These are phyloP conservation scores for Agrilus planipennis DNA, from an alignment of 1,140 invertebrate species.

Conservation along the genomic window DNA sequence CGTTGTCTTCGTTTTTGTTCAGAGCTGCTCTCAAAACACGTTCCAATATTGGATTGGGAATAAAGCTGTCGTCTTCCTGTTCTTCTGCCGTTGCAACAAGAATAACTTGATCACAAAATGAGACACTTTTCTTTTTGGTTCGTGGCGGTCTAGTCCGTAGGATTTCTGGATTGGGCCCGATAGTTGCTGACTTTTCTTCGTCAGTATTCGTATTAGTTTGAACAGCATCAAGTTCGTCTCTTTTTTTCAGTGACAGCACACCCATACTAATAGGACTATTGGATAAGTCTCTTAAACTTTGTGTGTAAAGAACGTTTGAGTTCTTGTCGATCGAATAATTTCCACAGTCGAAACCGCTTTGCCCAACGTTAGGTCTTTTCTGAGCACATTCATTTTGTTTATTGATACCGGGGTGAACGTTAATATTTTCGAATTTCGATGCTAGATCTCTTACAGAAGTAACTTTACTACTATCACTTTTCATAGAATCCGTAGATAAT, in stretches of 20 bases:
- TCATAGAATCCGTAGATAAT: not conserved
- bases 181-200: conserved; percentile 40
- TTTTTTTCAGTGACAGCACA: conserved; percentile 17
- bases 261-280: conserved; percentile 14
- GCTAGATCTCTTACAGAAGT: conserved; percentile 66
- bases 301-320: too few relatives aligned
- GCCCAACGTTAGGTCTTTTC: too few relatives aligned
- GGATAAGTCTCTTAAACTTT: not conserved
- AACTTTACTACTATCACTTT: conserved; percentile 26
- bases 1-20: conserved; percentile 48
- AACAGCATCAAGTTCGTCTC: conserved; percentile 18
- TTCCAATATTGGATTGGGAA: conserved; percentile 83
- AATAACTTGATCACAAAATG: conserved; percentile 87
- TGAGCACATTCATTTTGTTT: too few relatives aligned
- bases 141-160: conserved; percentile 36
- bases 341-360: too few relatives aligned
- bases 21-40: conserved; percentile 70
- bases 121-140: conserved; percentile 83
- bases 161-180: conserved; percentile 32
- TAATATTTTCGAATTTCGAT: conserved; percentile 65
- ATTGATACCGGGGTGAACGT: conserved; percentile 19
- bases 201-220: conserved; percentile 34
- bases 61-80: conserved; percentile 78
- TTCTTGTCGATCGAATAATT: too few relatives aligned
- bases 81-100: conserved; percentile 84